Conservation (phyloP, 2,797 vertebrate genomes). For the Sebastolobus alascanus region DNA sequence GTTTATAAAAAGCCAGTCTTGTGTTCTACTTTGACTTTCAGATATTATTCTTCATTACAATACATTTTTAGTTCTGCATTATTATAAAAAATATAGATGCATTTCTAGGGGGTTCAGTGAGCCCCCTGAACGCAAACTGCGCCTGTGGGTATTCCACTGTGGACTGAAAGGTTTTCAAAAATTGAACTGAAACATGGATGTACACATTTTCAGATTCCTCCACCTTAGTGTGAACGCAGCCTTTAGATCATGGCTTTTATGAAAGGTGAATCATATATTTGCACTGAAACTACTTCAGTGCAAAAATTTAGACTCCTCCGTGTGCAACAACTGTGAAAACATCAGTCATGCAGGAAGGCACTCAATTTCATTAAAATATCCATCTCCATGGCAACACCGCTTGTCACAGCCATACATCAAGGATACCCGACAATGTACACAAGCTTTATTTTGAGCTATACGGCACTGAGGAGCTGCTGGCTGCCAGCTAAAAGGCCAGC, state of each 20-base stretch:
- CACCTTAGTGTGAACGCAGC: background rate
- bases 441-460: constrained; percentile 33
- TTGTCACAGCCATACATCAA: constrained; percentile 41
- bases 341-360: constrained; percentile 18
- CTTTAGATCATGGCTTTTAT: background rate
- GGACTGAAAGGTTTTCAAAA: background rate
- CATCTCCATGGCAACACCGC: constrained; percentile 46
- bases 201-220: background rate
- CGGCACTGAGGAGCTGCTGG: background rate
- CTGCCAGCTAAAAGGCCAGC: constrained; percentile 26
- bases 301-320: background rate
- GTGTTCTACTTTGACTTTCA: background rate
- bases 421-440: constrained; percentile 23
- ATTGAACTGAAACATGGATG: background rate
- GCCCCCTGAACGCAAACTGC: no score
- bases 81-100: no score
- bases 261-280: background rate
- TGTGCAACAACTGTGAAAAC: constrained; percentile 31
- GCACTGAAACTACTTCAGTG: background rate
- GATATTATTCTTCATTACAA: background rate
- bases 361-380: constrained; percentile 37
- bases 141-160: background rate
- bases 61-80: no score
- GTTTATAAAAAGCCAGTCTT: background rate
- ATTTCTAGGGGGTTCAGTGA: no score